phyloP scores from a whole-genome alignment of 2,113 vertebrate genomes.

The Pteropus alecto region DNA sequence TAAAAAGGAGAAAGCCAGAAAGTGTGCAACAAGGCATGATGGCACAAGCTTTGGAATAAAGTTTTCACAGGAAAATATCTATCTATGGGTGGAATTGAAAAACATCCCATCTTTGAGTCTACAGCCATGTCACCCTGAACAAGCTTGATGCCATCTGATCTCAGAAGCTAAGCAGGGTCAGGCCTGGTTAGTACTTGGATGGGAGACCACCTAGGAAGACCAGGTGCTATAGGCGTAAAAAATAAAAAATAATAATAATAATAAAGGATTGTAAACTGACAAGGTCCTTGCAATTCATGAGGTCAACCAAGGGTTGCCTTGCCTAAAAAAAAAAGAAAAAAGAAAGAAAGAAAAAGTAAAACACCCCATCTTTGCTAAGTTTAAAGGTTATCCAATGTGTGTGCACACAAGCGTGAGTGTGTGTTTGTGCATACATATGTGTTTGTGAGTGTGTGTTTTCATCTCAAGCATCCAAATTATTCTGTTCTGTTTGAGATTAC shows the following conservation, averaged over 20 bases:
- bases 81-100: neutral
- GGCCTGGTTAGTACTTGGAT: no score
- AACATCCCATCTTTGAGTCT: neutral
- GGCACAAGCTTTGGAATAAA: neutral
- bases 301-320: no score
- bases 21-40: neutral
- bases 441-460: neutral
- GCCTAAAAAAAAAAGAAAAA: no score
- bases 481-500: neutral
- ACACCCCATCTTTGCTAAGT: neutral
- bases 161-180: no score
- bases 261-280: no score
- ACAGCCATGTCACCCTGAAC: no score
- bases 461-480: neutral
- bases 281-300: no score
- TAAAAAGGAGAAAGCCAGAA: neutral
- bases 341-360: neutral
- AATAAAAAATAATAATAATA: no score
- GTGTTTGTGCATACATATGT: no score
- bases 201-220: no score
- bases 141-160: no score
- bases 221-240: no score
- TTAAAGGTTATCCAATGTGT: neutral
- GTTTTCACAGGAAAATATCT: neutral
- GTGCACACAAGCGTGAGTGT: neutral